These are phyloP conservation scores for Brachypalpus laphriformis DNA, from an alignment of 2,888 invertebrate genomes.

Conservation along the genomic window DNA sequence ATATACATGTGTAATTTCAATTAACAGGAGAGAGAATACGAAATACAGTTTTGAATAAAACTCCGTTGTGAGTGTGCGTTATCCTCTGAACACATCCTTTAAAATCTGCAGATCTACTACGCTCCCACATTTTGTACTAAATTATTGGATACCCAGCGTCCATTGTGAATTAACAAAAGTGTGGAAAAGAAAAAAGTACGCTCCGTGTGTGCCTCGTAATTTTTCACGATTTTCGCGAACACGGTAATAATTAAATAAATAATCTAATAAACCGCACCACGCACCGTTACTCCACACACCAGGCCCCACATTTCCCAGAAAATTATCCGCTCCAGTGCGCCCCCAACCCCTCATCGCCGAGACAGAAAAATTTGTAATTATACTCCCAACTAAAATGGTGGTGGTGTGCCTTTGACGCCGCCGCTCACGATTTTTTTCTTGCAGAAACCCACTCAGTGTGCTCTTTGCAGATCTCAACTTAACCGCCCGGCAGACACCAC, in stretches of 20 bases:
- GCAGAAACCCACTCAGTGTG: slow-evolving; percentile 68
- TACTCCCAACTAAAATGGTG: slow-evolving; percentile 68
- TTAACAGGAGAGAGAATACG: too few species aligned
- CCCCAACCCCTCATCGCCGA: not conserved
- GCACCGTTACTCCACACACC: too few species aligned
- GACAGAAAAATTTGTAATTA: slow-evolving; percentile 63
- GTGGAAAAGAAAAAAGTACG: slow-evolving; percentile 53
- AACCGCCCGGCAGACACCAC: not conserved
- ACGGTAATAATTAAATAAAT: slow-evolving; percentile 49
- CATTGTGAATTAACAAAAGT: slow-evolving; percentile 61
- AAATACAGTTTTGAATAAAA: too few species aligned
- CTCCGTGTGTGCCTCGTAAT: slow-evolving; percentile 54
- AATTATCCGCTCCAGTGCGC: not conserved
- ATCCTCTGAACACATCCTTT: not conserved
- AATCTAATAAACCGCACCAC: not conserved
- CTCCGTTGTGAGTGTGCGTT: too few species aligned
- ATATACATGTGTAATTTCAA: too few species aligned
- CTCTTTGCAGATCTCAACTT: slow-evolving; percentile 47
- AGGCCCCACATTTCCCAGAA: not conserved
- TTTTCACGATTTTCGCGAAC: slow-evolving; percentile 42
- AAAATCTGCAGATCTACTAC: slow-evolving; percentile 43
- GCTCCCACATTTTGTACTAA: slow-evolving; percentile 5
- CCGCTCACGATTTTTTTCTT: slow-evolving; percentile 78
- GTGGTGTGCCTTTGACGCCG: slow-evolving; percentile 76
- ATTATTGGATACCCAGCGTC: slow-evolving; percentile 14